Evolutionary conservation across 2,888 invertebrate genomes (phyloP), one percentile per base, ranked within the genome.

Genomic region (Seira musarum): DNA sequence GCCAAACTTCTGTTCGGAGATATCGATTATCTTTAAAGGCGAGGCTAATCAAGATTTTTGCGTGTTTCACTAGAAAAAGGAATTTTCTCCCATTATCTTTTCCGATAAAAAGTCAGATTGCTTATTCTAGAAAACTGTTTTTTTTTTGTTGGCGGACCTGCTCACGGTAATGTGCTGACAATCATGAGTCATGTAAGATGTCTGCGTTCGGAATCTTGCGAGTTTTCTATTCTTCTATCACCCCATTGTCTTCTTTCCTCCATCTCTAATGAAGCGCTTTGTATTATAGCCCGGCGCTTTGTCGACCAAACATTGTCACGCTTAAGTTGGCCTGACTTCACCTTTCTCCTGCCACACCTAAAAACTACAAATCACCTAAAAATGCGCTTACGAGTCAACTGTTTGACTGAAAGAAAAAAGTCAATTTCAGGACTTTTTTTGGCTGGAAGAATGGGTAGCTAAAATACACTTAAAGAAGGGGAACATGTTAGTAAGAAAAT

Each of bases 91-190:
- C n/a, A n/a, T n/a, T n/a, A n/a, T n/a, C n/a, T n/a, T n/a, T n/a
- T n/a, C n/a, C n/a, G n/a, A n/a, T n/a, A n/a, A n/a, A n/a, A n/a
- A n/a, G n/a, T n/a, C n/a, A n/a, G n/a, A n/a, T n/a, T n/a, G n/a
- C n/a, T n/a, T n/a, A n/a, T n/a, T n/a, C n/a, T n/a, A n/a, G n/a
- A n/a, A n/a, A n/a, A n/a, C n/a, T n/a, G n/a, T n/a, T n/a, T n/a
- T n/a, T n/a, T n/a, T n/a, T n/a, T n/a, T n/a, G n/a, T n/a, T n/a
- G n/a, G n/a, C n/a, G n/a, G n/a, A n/a, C n/a, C n/a, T n/a, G n/a
- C n/a, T n/a, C n/a, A n/a, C n/a, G n/a, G 40, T 40, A 40, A 78
- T 78, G 71, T 72, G 78, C 78, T 79, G 78, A 79, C 78, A 66
- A 30, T n/a, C n/a, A n/a, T 78, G 70, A 21, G 66, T 46, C 65